Percentiles rank a stretch among this genome's conserved stretches.
These are phyloP conservation scores for Oxygymnocypris stewartii DNA, from an alignment of 2,113 vertebrate species.

Conservation along the genomic window DNA sequence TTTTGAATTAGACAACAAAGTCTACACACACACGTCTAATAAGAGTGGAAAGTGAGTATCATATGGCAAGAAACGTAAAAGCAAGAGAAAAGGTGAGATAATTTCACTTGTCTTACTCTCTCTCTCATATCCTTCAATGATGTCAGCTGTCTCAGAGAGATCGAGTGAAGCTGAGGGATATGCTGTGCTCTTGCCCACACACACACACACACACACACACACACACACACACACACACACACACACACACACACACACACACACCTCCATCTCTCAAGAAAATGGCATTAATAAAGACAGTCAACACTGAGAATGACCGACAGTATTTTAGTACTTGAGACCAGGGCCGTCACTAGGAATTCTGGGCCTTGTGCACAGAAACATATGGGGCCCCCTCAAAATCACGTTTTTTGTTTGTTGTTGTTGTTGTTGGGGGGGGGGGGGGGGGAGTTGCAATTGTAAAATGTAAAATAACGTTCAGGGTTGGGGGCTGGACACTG, in stretches of 20 bases:
- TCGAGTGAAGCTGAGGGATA: not conserved
- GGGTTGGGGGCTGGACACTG: too few relatives aligned
- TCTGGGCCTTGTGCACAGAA: too few relatives aligned
- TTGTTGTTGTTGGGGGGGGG: too few relatives aligned
- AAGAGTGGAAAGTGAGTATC: conserved; percentile 13
- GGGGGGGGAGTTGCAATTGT: too few relatives aligned
- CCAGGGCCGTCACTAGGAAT: too few relatives aligned
- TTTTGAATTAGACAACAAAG: conserved; percentile 40
- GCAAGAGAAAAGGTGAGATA: conserved; percentile 8
- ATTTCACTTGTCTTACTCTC: not conserved
- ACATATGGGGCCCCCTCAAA: too few relatives aligned
- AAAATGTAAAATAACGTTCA: too few relatives aligned
- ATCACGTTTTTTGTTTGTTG: too few relatives aligned
- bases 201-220: not conserved
- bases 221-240: too few relatives aligned
- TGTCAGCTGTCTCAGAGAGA: not conserved
- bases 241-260: not conserved
- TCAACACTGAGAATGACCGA: not conserved
- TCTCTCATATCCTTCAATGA: not conserved
- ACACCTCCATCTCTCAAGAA: not conserved
- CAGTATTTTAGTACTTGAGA: not conserved
- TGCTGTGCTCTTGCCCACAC: not conserved
- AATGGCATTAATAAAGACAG: not conserved
- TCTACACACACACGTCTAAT: conserved; percentile 32
- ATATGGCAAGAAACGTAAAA: not conserved